Conservation (phyloP, 2,888 invertebrate species). For the Campoplex capitator region DNA sequence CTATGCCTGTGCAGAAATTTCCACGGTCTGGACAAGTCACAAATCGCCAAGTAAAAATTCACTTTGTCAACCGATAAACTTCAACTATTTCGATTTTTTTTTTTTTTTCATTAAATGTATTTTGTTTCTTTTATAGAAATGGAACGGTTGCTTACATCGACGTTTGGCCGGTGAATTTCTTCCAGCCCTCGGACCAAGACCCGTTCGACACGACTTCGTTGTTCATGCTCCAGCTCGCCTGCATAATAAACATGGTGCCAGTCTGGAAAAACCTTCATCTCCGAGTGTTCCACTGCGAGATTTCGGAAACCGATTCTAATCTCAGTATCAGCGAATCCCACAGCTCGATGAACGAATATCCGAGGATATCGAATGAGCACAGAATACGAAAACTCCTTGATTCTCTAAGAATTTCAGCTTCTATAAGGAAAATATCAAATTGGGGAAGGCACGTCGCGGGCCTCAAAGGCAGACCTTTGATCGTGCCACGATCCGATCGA, state of each 20-base stretch:
- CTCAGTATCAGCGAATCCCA: conserved; percentile 82
- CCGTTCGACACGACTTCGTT: conserved; percentile 96
- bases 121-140: conserved; percentile 84
- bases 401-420: conserved; percentile 94
- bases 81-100: background rate
- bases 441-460: conserved; percentile 87
- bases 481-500: conserved; percentile 74
- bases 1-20: conserved; percentile 97
- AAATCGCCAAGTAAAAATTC: conserved; percentile 88
- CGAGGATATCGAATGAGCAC: conserved; percentile 80
- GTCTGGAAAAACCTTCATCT: conserved; percentile 95
- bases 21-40: conserved; percentile 91
- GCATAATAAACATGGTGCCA: conserved; percentile 96
- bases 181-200: conserved; percentile 91
- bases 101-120: conserved; percentile 14
- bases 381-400: conserved; percentile 91
- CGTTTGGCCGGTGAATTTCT: conserved; percentile 98
- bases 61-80: background rate
- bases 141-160: conserved; percentile 93
- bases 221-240: conserved; percentile 98
- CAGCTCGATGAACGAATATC: conserved; percentile 83
- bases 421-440: conserved; percentile 89
- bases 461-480: conserved; percentile 81
- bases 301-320: conserved; percentile 80
- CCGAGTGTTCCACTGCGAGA: conserved; percentile 93